Conservation (phyloP, 2,113 vertebrate genomes). For the Hyaena hyaena region DNA sequence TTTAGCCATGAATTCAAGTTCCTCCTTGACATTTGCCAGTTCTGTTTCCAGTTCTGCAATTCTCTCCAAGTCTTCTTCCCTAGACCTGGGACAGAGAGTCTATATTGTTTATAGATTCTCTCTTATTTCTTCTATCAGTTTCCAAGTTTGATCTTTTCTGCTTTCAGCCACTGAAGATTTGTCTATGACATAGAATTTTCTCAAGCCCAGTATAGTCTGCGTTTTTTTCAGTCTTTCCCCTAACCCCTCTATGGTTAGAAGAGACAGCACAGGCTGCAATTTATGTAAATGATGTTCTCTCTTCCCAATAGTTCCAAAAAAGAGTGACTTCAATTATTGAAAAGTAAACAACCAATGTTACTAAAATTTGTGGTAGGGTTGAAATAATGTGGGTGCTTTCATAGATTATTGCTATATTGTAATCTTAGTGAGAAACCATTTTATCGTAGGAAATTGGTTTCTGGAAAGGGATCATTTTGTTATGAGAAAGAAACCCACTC, state of each 20-base stretch:
- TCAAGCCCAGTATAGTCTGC: background rate
- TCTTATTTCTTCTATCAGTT: background rate
- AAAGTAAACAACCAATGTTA: background rate
- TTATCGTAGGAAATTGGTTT: background rate
- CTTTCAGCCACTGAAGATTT: background rate
- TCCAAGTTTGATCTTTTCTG: constrained; percentile 20
- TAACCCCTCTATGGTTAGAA: background rate
- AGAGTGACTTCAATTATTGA: background rate
- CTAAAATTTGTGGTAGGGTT: background rate
- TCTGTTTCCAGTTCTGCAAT: background rate
- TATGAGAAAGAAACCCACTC: background rate
- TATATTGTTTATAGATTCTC: background rate
- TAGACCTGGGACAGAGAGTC: background rate
- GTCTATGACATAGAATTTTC: constrained; percentile 4
- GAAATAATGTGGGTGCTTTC: background rate
- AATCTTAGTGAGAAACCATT: background rate
- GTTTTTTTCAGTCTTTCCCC: background rate
- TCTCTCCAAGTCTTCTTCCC: background rate
- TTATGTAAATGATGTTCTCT: background rate
- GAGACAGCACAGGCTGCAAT: background rate
- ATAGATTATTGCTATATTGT: background rate
- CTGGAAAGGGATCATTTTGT: background rate
- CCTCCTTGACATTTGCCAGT: background rate
- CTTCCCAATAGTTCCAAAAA: background rate
- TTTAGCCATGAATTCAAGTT: background rate